Evolutionary conservation across 2,113 vertebrate genomes (phyloP).

Genomic region (Eclectus roratus): DNA sequence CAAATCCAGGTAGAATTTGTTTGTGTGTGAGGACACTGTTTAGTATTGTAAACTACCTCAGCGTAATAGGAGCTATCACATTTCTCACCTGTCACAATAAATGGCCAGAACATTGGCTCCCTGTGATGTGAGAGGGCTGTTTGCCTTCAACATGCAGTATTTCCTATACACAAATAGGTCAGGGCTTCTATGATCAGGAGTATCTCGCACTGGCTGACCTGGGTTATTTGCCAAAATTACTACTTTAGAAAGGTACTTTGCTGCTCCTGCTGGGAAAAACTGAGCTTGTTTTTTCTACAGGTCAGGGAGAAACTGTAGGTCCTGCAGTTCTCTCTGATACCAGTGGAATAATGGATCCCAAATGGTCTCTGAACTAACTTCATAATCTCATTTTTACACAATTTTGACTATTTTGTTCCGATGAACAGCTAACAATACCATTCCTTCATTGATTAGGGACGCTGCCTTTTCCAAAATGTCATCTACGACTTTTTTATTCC

Average conservation of each 20-base stretch:
- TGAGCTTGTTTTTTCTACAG: background rate
- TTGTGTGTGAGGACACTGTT: background rate
- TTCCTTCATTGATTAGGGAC: slow-evolving; percentile 18
- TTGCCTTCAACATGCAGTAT: accelerated
- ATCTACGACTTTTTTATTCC: background rate
- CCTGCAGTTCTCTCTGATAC: background rate
- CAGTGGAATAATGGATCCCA: background rate
- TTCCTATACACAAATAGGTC: background rate
- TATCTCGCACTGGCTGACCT: background rate
- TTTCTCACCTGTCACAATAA: background rate
- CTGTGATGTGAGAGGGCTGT: background rate
- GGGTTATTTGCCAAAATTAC: background rate
- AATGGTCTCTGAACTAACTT: background rate
- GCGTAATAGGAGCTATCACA: background rate
- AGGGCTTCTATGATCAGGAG: background rate
- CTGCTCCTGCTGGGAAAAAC: background rate
- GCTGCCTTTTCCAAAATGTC: background rate
- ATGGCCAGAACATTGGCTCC: background rate
- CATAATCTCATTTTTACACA: background rate
- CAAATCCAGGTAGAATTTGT: background rate
- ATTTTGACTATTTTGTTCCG: background rate
- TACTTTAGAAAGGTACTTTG: background rate
- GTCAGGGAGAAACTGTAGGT: background rate
- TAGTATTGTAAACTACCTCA: background rate
- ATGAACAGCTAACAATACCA: background rate